Evolutionary conservation across 2,888 invertebrate species (phyloP).

Genomic region (Melinopterus prodromus): DNA sequence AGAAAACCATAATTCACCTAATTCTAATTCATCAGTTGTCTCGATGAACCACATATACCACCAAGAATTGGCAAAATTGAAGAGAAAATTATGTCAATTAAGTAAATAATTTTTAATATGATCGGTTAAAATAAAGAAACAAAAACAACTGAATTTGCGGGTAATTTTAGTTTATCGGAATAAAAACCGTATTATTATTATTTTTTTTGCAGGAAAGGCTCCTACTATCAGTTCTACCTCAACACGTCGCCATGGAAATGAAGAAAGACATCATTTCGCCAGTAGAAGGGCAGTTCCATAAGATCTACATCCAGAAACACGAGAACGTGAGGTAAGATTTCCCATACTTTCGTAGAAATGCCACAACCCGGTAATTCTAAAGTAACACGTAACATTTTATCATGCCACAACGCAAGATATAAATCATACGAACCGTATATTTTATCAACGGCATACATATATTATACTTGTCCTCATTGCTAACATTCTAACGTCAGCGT

Average conservation of each 20-base stretch:
- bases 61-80: too few relatives aligned
- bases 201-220: constrained; percentile 74
- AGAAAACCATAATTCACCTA: too few relatives aligned
- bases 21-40: too few relatives aligned
- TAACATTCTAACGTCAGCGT: neutral
- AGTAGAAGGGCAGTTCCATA: constrained; percentile 91
- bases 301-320: constrained; percentile 93
- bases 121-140: too few relatives aligned
- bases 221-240: constrained; percentile 86
- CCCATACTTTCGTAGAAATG: neutral
- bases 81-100: too few relatives aligned
- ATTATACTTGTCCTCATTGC: neutral
- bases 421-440: neutral
- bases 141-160: too few relatives aligned
- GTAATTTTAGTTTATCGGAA: too few relatives aligned
- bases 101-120: too few relatives aligned
- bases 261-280: constrained; percentile 92
- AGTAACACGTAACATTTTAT: too few relatives aligned
- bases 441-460: neutral
- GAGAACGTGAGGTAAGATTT: constrained; percentile 84
- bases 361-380: too few relatives aligned
- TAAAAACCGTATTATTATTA: neutral
- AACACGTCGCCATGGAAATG: constrained; percentile 94
- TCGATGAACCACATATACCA: too few relatives aligned
- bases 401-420: neutral